Conservation (phyloP, 2,888 invertebrate genomes). For the Leucoma salicis region DNA sequence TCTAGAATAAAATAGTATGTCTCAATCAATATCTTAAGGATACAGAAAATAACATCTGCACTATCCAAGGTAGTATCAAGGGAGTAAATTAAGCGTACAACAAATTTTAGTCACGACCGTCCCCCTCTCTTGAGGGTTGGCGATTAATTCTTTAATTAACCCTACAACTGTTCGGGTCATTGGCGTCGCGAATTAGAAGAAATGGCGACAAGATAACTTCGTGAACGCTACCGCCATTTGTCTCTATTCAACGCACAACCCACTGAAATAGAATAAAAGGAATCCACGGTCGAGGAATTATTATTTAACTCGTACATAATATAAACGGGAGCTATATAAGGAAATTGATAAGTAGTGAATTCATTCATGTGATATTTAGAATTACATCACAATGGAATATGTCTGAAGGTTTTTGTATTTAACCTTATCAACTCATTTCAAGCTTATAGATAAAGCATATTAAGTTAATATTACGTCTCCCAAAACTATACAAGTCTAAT, state of each 20-base stretch:
- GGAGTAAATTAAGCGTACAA: conserved; percentile 45
- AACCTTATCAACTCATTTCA: too few species aligned
- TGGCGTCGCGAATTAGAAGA: conserved; percentile 65
- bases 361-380: too few species aligned
- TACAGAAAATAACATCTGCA: neutral
- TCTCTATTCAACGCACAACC: conserved; percentile 51
- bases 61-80: neutral
- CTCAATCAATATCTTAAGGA: too few species aligned
- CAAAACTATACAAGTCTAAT: too few species aligned
- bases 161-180: conserved; percentile 50
- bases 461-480: too few species aligned
- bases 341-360: neutral
- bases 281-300: conserved; percentile 20
- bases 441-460: too few species aligned
- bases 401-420: too few species aligned
- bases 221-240: conserved; percentile 52
- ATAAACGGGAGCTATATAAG: neutral
- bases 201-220: conserved; percentile 62
- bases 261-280: conserved; percentile 32
- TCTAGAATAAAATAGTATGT: too few species aligned
- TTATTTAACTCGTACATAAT: conserved; percentile 19
- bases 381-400: too few species aligned
- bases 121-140: conserved; percentile 38
- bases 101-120: conserved; percentile 57
- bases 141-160: conserved; percentile 77